phyloP scores from a whole-genome alignment of 2,888 invertebrate species.

The Nemurella pictetii region DNA sequence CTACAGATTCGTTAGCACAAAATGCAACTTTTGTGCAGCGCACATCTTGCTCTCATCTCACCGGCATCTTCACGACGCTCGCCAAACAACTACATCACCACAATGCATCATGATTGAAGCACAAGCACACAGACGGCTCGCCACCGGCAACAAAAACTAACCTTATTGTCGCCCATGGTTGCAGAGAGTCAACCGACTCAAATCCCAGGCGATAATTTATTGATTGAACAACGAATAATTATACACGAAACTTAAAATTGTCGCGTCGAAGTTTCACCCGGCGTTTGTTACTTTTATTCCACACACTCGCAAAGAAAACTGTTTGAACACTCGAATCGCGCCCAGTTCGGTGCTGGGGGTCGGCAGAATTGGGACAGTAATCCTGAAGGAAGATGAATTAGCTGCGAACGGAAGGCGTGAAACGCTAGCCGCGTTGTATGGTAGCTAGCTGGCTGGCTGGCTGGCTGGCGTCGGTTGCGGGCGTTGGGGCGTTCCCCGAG shows the following conservation, averaged over 20 bases:
- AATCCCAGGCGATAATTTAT: conserved; percentile 4
- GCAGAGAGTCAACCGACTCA: conserved; percentile 3
- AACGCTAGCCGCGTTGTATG: background rate
- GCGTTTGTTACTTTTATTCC: conserved; percentile 20
- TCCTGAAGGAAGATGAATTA: background rate
- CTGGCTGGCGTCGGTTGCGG: background rate
- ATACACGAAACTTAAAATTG: conserved; percentile 16
- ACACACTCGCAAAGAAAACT: conserved; percentile 16
- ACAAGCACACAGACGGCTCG: background rate
- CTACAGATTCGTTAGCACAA: background rate
- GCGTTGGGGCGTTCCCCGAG: conserved; percentile 19
- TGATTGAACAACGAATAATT: background rate
- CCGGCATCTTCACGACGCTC: background rate
- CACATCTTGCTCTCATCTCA: background rate
- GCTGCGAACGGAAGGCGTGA: background rate
- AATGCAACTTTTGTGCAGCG: background rate
- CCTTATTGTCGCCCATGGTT: conserved; percentile 22
- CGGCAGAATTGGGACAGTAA: background rate
- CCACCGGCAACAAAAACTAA: background rate
- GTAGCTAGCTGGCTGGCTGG: background rate
- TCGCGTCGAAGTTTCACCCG: conserved; percentile 7
- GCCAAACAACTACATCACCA: background rate
- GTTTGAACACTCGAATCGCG: background rate
- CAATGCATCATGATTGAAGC: background rate
- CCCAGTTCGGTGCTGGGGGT: background rate